Evolutionary conservation across 2,888 invertebrate genomes (phyloP).

Genomic region (Iphiclides podalirius): DNA sequence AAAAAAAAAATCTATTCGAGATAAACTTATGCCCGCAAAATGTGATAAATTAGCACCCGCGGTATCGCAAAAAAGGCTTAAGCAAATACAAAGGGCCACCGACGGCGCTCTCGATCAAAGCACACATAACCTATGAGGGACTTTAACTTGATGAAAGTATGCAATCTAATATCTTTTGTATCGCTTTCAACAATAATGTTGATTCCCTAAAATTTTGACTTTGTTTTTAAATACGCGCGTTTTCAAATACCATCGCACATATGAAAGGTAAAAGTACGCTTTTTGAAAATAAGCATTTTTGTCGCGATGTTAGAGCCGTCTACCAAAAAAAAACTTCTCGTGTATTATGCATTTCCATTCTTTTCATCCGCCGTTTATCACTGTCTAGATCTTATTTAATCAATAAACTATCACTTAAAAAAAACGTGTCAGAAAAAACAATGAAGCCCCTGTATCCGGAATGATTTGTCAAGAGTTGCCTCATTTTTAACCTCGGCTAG

Average conservation of each 20-base stretch:
- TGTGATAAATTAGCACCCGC: slow-evolving; percentile 53
- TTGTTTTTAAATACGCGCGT: no score
- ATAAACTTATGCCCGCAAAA: slow-evolving; percentile 45
- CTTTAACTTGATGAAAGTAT: not conserved
- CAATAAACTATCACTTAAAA: not conserved
- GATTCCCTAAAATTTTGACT: no score
- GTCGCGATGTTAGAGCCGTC: no score
- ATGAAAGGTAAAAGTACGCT: slow-evolving; percentile 27
- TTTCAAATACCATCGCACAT: not conserved
- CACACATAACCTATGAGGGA: no score
- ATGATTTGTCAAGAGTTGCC: not conserved
- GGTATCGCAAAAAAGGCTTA: slow-evolving; percentile 48
- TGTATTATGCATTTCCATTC: no score
- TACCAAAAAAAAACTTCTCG: no score
- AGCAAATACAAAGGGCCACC: slow-evolving; percentile 40
- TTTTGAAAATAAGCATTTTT: not conserved
- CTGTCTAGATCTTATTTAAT: no score
- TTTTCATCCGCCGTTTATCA: no score
- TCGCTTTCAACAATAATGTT: no score
- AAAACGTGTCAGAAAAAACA: not conserved
- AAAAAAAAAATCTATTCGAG: slow-evolving; percentile 44
- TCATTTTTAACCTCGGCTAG: not conserved
- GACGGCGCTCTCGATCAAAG: no score
- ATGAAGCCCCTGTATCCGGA: not conserved
- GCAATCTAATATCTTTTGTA: no score